Percentiles rank a stretch among this genome's conserved stretches.
These are phyloP conservation scores for Ooceraea biroi DNA, from an alignment of 1,140 invertebrate species.

Conservation along the genomic window DNA sequence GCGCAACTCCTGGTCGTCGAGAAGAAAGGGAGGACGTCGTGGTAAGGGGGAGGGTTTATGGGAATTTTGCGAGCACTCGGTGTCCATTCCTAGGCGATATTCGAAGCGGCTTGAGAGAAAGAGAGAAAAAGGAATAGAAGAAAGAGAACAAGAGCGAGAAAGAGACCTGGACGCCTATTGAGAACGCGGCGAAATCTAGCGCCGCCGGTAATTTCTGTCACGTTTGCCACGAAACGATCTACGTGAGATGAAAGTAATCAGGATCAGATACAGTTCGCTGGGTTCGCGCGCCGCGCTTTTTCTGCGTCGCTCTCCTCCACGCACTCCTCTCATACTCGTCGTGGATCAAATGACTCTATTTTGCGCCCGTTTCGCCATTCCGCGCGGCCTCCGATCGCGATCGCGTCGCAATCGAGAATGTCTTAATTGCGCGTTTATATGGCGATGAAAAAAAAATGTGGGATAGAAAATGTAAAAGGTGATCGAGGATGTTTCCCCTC, in stretches of 20 bases:
- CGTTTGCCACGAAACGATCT: slow-evolving; percentile 72
- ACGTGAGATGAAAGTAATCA: slow-evolving; percentile 75
- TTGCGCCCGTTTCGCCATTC: slow-evolving; percentile 32
- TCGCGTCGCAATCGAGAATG: slow-evolving; percentile 25
- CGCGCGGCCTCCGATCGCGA: background rate
- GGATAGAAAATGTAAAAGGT: background rate
- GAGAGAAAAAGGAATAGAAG: no score
- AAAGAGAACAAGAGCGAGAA: no score
- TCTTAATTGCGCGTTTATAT: slow-evolving; percentile 45
- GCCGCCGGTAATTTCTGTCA: slow-evolving; percentile 69
- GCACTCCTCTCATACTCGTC: background rate
- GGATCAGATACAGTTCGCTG: slow-evolving; percentile 27
- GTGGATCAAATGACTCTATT: slow-evolving; percentile 67
- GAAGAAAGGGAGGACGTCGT: slow-evolving; percentile 50
- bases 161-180: slow-evolving; percentile 53
- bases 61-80: slow-evolving; percentile 76
- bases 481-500: background rate
- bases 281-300: slow-evolving; percentile 42
- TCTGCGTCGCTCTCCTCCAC: background rate
- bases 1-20: slow-evolving; percentile 43
- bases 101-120: slow-evolving; percentile 56
- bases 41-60: slow-evolving; percentile 76
- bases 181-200: slow-evolving; percentile 66
- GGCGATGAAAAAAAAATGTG: background rate
- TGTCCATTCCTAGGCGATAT: slow-evolving; percentile 68